phyloP scores from a whole-genome alignment of 2,797 vertebrate species.

The Vipera ursinii region DNA sequence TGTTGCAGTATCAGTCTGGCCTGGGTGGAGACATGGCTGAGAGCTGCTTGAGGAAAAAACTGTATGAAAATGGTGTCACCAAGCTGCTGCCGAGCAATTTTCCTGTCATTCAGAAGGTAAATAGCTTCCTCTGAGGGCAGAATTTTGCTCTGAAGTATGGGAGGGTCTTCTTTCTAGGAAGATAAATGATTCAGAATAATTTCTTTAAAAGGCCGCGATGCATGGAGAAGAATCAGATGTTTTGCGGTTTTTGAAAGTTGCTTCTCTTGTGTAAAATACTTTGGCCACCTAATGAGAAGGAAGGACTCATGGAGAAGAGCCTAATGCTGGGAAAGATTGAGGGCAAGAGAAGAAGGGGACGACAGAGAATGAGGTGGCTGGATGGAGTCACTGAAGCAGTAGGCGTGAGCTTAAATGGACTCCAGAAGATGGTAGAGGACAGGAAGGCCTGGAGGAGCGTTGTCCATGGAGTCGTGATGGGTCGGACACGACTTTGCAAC shows the following conservation, averaged over 20 bases:
- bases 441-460: too few relatives aligned
- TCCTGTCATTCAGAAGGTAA: conserved; percentile 83
- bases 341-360: too few relatives aligned
- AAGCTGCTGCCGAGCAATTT: conserved; percentile 84
- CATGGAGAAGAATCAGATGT: not conserved
- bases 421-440: too few relatives aligned
- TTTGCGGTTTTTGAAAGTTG: not conserved
- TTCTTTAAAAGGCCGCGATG: not conserved
- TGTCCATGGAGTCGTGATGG: too few relatives aligned
- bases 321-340: too few relatives aligned
- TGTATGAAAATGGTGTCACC: conserved; percentile 83
- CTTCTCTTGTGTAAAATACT: not conserved
- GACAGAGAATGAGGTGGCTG: too few relatives aligned
- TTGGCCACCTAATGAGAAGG: too few relatives aligned
- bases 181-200: not conserved
- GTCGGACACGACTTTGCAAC: too few relatives aligned
- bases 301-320: too few relatives aligned
- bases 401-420: too few relatives aligned
- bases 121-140: conserved; percentile 8
- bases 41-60: conserved; percentile 81
- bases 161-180: not conserved
- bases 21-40: conserved; percentile 74
- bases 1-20: conserved; percentile 87
- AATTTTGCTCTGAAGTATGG: not conserved
- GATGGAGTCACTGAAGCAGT: too few relatives aligned